Evolutionary conservation across 2,797 vertebrate species (phyloP).

Genomic region (Diglossa cyanea): DNA sequence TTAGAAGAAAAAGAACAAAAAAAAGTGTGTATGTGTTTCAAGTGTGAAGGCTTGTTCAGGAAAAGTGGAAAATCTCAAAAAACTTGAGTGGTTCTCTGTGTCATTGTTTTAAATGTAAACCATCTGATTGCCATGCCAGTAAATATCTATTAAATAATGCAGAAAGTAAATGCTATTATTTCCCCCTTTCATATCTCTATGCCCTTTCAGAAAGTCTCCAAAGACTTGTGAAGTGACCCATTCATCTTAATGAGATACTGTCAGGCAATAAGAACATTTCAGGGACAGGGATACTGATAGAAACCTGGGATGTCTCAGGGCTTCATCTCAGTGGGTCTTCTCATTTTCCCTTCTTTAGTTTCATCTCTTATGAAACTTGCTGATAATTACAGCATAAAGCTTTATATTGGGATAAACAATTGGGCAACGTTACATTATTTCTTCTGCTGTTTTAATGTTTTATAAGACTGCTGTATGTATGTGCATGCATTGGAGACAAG

Average conservation of each 20-base stretch:
- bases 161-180: not conserved
- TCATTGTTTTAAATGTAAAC: not conserved
- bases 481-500: not conserved
- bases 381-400: not conserved
- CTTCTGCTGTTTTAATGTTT: not conserved
- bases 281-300: not conserved
- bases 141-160: not conserved
- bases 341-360: not conserved
- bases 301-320: not conserved
- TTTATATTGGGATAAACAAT: not conserved
- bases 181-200: not conserved
- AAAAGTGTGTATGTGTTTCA: not conserved
- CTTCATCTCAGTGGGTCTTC: not conserved
- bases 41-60: not conserved
- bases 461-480: not conserved
- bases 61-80: not conserved
- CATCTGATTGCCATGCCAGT: not conserved
- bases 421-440: not conserved
- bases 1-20: not conserved
- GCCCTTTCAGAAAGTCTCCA: slow-evolving; percentile 16
- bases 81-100: not conserved
- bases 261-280: not conserved
- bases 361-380: not conserved
- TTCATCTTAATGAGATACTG: slow-evolving; percentile 22
- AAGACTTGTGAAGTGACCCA: not conserved